Percentiles rank a stretch among this genome's conserved stretches.
Evolutionary conservation across 2,888 invertebrate species (phyloP).

Genomic region (Pseudolycoriella hygida): DNA sequence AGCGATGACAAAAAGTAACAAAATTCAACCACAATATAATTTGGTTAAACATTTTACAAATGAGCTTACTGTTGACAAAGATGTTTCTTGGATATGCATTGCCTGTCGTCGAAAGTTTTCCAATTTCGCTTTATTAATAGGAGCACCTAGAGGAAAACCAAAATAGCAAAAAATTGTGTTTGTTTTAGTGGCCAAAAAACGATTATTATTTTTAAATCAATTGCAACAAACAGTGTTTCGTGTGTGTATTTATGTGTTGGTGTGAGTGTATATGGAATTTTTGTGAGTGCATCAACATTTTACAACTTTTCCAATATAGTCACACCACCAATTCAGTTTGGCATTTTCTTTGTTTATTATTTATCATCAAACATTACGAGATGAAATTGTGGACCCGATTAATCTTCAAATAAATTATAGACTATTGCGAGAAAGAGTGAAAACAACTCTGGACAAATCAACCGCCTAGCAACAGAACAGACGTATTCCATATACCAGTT

Average conservation of each 20-base stretch:
- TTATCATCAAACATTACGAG: too few species aligned
- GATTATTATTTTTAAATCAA: not conserved
- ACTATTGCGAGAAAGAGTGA: too few species aligned
- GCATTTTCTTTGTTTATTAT: too few species aligned
- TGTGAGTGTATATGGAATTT: too few species aligned
- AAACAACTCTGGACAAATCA: too few species aligned
- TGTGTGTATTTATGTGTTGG: not conserved
- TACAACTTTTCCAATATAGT: too few species aligned
- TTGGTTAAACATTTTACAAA: not conserved
- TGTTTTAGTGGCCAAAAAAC: slow-evolving; percentile 1
- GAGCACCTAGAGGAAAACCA: slow-evolving; percentile 46
- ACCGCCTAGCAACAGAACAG: too few species aligned
- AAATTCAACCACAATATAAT: not conserved
- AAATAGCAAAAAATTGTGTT: slow-evolving; percentile 7
- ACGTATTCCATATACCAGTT: too few species aligned
- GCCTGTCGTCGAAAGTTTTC: slow-evolving; percentile 54
- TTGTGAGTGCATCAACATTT: too few species aligned
- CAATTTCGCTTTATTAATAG: slow-evolving; percentile 67
- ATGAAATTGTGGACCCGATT: too few species aligned
- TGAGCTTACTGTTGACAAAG: slow-evolving; percentile 58
- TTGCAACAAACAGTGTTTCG: not conserved
- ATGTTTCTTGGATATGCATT: slow-evolving; percentile 61
- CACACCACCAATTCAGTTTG: too few species aligned
- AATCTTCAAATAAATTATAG: too few species aligned
- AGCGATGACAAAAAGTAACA: not conserved